Percentiles rank a stretch among this genome's conserved stretches.
These are phyloP conservation scores for Sebastiscus albofasciatus DNA, from an alignment of 2,797 vertebrate species.

Conservation along the genomic window DNA sequence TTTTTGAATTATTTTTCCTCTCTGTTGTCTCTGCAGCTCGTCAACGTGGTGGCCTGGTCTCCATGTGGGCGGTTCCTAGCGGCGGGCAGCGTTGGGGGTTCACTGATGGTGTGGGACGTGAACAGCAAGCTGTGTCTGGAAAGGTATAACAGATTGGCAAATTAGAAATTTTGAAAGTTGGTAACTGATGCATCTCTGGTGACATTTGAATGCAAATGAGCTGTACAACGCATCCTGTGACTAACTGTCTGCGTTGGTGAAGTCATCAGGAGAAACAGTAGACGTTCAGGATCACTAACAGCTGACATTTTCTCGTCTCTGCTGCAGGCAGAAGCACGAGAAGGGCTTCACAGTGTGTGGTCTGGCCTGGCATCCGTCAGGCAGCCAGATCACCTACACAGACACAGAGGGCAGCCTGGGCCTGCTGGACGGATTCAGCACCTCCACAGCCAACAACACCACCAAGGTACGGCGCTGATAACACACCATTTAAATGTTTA, in stretches of 20 bases:
- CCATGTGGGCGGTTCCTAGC: constrained; percentile 91
- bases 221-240: background rate
- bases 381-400: constrained; percentile 89
- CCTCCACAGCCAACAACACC: constrained; percentile 41
- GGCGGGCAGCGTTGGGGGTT: constrained; percentile 88
- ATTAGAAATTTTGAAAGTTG: background rate
- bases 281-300: background rate
- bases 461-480: constrained; percentile 45
- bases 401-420: constrained; percentile 94
- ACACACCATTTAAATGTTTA: background rate
- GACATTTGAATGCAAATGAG: background rate
- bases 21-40: constrained; percentile 75
- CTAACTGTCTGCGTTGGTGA: background rate
- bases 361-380: constrained; percentile 91
- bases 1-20: background rate
- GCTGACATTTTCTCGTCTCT: background rate
- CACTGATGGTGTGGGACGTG: constrained; percentile 88
- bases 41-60: constrained; percentile 93
- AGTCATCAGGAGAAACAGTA: background rate
- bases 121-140: constrained; percentile 88
- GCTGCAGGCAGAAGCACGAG: constrained; percentile 92
- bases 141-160: constrained; percentile 80
- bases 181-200: background rate
- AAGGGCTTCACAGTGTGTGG: constrained; percentile 91
- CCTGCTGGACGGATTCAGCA: constrained; percentile 86